A percentile compares a stretch with the other conserved stretches of the same genome.
phyloP scores from a whole-genome alignment of 2,888 invertebrate genomes.

The Yponomeuta cagnagella region DNA sequence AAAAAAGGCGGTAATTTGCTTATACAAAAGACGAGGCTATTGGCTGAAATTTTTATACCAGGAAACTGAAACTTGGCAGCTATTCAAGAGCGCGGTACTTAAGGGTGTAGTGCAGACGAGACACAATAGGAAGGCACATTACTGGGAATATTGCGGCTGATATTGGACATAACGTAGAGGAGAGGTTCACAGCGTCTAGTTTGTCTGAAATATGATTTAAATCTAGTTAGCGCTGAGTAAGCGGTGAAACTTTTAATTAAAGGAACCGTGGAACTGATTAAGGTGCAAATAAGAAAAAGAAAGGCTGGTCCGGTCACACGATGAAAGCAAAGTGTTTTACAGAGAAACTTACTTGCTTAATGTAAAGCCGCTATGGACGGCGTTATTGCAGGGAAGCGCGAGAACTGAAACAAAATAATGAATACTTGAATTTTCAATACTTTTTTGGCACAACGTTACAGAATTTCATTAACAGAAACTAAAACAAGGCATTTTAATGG shows the following conservation, averaged over 20 bases:
- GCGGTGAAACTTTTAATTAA: constrained; percentile 2
- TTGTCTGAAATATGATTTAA: constrained; percentile 16
- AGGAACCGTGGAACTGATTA: constrained; percentile 3
- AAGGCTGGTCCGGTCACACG: constrained; percentile 4
- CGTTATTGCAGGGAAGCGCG: constrained; percentile 57
- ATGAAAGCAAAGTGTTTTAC: constrained; percentile 9
- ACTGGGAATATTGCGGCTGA: constrained; percentile 30
- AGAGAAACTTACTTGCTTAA: constrained; percentile 52
- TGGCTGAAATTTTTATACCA: constrained; percentile 9
- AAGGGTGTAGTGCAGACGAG: constrained; percentile 19
- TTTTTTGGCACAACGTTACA: background rate
- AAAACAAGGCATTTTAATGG: too few species aligned
- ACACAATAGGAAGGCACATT: constrained; percentile 32
- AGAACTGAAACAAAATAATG: constrained; percentile 49
- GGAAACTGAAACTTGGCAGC: constrained; percentile 19
- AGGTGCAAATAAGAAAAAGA: constrained; percentile 10
- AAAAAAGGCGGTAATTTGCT: constrained; percentile 10
- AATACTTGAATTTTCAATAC: background rate
- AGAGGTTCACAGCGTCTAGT: constrained; percentile 23
- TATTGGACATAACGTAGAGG: constrained; percentile 30
- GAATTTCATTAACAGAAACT: background rate
- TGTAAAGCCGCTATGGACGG: constrained; percentile 57
- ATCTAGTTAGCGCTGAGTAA: background rate
- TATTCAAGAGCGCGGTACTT: constrained; percentile 15
- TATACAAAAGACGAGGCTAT: constrained; percentile 11